Conservation (phyloP, 2,113 vertebrate species). For the Arothron firmamentum region DNA sequence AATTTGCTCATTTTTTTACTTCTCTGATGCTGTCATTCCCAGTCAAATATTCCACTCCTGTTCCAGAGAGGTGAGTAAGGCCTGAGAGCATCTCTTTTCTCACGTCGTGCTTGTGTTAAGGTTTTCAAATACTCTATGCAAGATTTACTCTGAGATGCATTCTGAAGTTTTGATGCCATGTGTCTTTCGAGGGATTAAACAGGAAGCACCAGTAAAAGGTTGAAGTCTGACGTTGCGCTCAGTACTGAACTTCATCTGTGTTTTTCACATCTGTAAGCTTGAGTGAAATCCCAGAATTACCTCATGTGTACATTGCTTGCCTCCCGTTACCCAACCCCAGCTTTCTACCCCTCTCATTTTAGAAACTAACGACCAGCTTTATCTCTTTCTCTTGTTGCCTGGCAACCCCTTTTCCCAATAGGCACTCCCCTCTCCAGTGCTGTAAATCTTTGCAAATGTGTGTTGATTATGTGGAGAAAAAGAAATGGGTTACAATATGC, state of each 20-base stretch:
- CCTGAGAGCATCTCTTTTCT: conserved; percentile 32
- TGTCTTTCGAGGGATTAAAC: conserved; percentile 8
- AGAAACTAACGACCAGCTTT: conserved; percentile 68
- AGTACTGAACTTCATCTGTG: conserved; percentile 53
- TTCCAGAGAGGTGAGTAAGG: conserved; percentile 32
- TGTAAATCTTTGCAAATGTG: conserved; percentile 92
- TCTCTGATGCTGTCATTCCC: conserved; percentile 43
- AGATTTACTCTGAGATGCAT: conserved; percentile 28
- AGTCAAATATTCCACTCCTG: conserved; percentile 32
- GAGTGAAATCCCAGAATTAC: conserved; percentile 46
- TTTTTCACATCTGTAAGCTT: conserved; percentile 41
- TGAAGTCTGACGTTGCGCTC: conserved; percentile 42
- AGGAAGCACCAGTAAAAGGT: conserved; percentile 66
- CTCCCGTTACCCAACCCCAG: conserved; percentile 1
- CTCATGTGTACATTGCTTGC: conserved; percentile 55
- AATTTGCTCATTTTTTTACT: conserved; percentile 32
- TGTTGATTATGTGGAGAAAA: conserved; percentile 74
- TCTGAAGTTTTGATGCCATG: conserved; percentile 30
- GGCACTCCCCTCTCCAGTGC: conserved; percentile 74
- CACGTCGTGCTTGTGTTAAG: conserved; percentile 47
- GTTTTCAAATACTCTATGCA: too few species aligned
- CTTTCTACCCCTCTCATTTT: conserved; percentile 65
- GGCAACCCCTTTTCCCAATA: too few species aligned
- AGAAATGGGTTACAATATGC: conserved; percentile 68
- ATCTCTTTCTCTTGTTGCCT: conserved; percentile 67